Evolutionary conservation across 35 echinoderm and acorn worm species (phyloP).

Genomic region (Heliocidaris tuberculata): DNA sequence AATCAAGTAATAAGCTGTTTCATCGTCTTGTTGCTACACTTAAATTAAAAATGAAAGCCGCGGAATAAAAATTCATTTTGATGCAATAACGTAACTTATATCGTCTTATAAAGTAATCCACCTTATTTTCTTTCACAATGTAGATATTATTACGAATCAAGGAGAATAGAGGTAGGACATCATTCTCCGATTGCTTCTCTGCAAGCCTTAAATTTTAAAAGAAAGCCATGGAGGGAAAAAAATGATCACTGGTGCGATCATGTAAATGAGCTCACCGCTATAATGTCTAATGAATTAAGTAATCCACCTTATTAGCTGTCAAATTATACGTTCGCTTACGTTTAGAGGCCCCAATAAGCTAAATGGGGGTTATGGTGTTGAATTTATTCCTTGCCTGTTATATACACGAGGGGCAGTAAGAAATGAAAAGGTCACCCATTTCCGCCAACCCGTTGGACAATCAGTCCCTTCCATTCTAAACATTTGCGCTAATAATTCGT

Average conservation of each 20-base stretch:
- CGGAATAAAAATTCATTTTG: no score
- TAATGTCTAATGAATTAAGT: neutral
- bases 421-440: no score
- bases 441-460: neutral
- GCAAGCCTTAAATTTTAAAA: neutral
- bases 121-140: no score
- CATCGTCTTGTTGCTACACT: no score
- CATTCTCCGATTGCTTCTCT: neutral
- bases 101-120: no score
- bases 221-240: neutral
- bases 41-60: no score
- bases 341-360: neutral
- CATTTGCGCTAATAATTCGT: neutral
- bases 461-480: neutral
- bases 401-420: neutral
- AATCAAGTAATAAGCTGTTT: no score
- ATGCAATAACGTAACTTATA: no score
- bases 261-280: neutral
- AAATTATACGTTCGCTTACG: neutral
- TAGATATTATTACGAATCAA: no score
- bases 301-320: neutral
- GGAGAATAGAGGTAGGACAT: no score
- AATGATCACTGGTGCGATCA: neutral
- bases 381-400: neutral
- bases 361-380: neutral